These are phyloP conservation scores for Drosophila mulleri DNA, from an alignment of 2,888 invertebrate species.

Conservation along the genomic window DNA sequence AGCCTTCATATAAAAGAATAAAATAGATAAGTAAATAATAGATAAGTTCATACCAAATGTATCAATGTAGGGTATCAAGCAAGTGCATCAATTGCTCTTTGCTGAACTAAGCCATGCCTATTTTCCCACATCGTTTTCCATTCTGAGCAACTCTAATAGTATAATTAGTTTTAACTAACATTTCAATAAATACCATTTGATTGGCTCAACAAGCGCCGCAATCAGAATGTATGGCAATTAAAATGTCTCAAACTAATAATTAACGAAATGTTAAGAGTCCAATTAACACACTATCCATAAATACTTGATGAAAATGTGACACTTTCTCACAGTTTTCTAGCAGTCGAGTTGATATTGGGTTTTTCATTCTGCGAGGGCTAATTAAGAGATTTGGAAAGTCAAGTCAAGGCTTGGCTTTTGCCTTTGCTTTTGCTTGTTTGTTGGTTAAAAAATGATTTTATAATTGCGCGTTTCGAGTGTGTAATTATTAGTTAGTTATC, in stretches of 20 bases:
- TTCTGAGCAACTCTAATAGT: neutral
- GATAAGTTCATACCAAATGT: too few species aligned
- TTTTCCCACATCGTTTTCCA: neutral
- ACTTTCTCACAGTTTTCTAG: slow-evolving; percentile 64
- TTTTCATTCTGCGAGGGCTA: slow-evolving; percentile 31
- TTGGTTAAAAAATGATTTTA: slow-evolving; percentile 71
- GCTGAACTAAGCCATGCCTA: neutral
- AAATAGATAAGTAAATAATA: too few species aligned
- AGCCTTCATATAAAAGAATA: too few species aligned
- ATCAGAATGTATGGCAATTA: slow-evolving; percentile 33
- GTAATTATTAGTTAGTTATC: slow-evolving; percentile 73
- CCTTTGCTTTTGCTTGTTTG: slow-evolving; percentile 24
- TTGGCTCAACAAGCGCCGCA: neutral
- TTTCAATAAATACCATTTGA: slow-evolving; percentile 8
- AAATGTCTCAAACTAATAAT: slow-evolving; percentile 26
- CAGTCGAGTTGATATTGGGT: neutral
- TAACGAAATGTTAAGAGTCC: slow-evolving; percentile 31
- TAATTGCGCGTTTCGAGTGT: slow-evolving; percentile 66
- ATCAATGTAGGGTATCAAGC: neutral
- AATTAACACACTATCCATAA: slow-evolving; percentile 33
- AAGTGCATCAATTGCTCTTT: neutral
- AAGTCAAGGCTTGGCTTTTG: slow-evolving; percentile 8
- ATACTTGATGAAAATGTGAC: slow-evolving; percentile 71
- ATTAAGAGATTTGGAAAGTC: slow-evolving; percentile 76
- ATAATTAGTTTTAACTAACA: slow-evolving; percentile 2